Evolutionary conservation across 2,113 vertebrate genomes (phyloP), one percentile per base, ranked within the genome.

Genomic region (Xiphophorus couchianus): DNA sequence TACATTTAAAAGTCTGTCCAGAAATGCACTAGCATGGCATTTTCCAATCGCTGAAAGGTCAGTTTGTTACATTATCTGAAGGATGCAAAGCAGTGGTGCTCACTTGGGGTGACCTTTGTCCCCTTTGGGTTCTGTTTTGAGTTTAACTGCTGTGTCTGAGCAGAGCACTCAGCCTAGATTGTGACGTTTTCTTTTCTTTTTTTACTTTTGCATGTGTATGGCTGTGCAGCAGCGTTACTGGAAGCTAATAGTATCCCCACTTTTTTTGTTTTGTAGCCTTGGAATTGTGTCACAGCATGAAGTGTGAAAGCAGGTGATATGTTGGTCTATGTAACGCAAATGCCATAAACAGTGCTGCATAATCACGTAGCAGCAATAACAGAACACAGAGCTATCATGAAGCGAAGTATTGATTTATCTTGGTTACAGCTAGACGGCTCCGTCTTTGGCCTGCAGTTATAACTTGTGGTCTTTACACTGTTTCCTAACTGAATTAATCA

Each of bases 51-150:
- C 82, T 92, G 74, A 90, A 87, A 90, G 76, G 84, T 93, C 85
- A 91, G 76, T 93, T 91, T 58, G 90, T 66, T 85, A 66, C 90
- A 88, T 84, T 87, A 86, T 66, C 10, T 72, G 82, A 84, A 91
- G 62, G 66, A 12, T 69, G 84, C 84, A 83, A 92, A 93, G 91
- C 92, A 93, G 78, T 93, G 92, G 95, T 95, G 92, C 88, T 94
- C 91, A 74, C 91, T 78, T 88, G 89, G 51, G 88, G 83, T 84
- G 69, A 54, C 27, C 62, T 66, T 73, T 48, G 71, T 64, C 87
- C 78, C 48, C 39, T 93, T 58, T 58, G 80, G 82, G 84, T 84
- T 68, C 30, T 84, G 86, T 93, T 91, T 89, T 83, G 7, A 90
- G 85, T 92, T 93, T 22, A 62, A 90, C 71, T 54, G 88, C 88